phyloP scores from a whole-genome alignment of 2,888 invertebrate genomes.

The Thelaira solivaga region DNA sequence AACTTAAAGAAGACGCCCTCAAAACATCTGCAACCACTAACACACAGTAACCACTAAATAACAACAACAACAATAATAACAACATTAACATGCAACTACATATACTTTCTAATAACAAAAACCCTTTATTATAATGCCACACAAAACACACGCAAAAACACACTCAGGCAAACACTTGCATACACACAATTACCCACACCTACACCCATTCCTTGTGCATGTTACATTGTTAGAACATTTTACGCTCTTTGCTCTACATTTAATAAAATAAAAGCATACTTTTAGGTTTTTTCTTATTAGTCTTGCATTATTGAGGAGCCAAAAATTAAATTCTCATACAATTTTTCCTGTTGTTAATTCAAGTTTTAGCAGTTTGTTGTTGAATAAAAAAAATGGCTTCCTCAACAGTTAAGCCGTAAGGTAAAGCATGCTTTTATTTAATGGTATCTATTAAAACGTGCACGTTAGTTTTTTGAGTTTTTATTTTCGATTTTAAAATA shows the following conservation, averaged over 20 bases:
- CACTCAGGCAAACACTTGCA: too few relatives aligned
- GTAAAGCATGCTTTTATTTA: conserved; percentile 55
- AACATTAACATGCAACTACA: neutral
- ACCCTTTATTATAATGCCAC: neutral
- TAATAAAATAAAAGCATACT: conserved; percentile 42
- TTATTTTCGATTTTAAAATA: neutral
- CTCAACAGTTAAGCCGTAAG: conserved; percentile 47
- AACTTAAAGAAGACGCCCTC: conserved; percentile 44
- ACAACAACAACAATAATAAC: conserved; percentile 21
- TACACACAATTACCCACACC: neutral
- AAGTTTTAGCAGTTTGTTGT: neutral
- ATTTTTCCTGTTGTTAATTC: conserved; percentile 9
- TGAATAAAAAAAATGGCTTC: neutral
- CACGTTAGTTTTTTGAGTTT: neutral
- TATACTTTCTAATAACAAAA: neutral
- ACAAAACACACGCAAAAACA: too few relatives aligned
- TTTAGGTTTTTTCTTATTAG: conserved; percentile 3
- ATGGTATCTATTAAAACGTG: conserved; percentile 39
- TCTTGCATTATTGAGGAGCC: neutral
- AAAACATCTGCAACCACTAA: conserved; percentile 52
- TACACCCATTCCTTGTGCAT: neutral
- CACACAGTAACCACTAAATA: conserved; percentile 47
- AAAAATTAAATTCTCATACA: neutral
- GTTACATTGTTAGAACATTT: neutral
- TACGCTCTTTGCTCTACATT: neutral